Evolutionary conservation across 2,797 vertebrate species (phyloP).

Genomic region (Anniella stebbinsi): DNA sequence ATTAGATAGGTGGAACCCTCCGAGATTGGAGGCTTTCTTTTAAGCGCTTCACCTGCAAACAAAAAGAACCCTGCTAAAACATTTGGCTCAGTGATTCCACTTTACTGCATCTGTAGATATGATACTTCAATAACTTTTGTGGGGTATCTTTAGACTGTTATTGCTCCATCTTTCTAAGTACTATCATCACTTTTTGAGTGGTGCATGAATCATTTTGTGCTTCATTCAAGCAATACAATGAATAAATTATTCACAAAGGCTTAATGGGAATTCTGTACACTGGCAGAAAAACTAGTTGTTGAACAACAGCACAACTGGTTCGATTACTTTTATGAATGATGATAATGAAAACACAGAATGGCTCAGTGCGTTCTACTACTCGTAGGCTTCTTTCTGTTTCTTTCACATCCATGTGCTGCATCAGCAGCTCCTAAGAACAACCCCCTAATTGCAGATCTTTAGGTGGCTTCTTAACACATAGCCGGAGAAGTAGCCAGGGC

Average conservation of each 20-base stretch:
- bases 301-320: conserved; percentile 1
- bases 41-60: neutral
- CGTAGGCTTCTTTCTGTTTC: neutral
- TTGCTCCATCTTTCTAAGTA: neutral
- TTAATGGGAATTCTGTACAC: conserved; percentile 18
- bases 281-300: neutral
- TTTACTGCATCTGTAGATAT: neutral
- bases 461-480: neutral
- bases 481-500: neutral
- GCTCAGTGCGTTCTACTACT: neutral
- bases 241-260: conserved; percentile 2
- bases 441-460: neutral
- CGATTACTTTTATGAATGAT: neutral
- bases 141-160: neutral
- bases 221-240: neutral
- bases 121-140: neutral
- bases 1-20: too few relatives aligned
- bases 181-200: neutral
- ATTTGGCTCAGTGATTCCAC: neutral
- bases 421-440: neutral
- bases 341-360: neutral
- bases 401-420: neutral
- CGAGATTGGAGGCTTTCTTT: too few relatives aligned
- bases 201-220: neutral
- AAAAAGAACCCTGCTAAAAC: neutral